Base-by-base conservation (phyloP, 2,797 vertebrate genomes). In the Avahi laniger region DNA sequence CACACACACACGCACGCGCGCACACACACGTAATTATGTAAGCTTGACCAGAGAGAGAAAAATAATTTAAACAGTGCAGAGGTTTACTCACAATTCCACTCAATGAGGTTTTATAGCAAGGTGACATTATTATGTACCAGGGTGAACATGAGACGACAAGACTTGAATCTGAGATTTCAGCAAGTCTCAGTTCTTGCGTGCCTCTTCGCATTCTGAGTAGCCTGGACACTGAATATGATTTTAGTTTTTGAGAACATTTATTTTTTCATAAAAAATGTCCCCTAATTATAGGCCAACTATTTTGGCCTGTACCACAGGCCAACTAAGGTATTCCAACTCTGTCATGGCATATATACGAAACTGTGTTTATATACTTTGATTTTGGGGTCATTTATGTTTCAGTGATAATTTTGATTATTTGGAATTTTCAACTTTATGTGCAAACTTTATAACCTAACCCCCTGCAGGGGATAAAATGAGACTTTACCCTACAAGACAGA, bases 381-480 rank as follows among this genome's bases (percentile, higher is more conserved):
- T 96, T 85, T 70, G 65, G 38, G 14, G 79, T 81, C 76, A 87
- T 46, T 90, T 72, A 90, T 88, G 78, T 88, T 90, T 96, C 73
- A 81, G 91, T 26, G 72, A 89, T 76, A 84, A 96, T 84, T 92
- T 81, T 93, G 18, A 94, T 72, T 95, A 92, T 75, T 65, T 89
- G 57, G 33, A 43, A 87, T 92, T 87, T 94, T 95, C n/a, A 90
- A 26, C 6, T 67, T 69, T 67, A 76, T 84, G 28, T 59, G 41
- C 30, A 95, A 75, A 78, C 46, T 93, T 86, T 94, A 79, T 67
- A 94, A 89, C 22, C 24, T 11, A 89, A 93, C 10, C 28, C 75
- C 57, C 57, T 92, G 1, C 10, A 86, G 46, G 26, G 87, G 48
- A 13, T 82, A 73, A 93, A 28, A 89, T 79, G 50, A 96, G 61